phyloP scores from a whole-genome alignment of 2,113 vertebrate species.

The Cyprinus carpio region DNA sequence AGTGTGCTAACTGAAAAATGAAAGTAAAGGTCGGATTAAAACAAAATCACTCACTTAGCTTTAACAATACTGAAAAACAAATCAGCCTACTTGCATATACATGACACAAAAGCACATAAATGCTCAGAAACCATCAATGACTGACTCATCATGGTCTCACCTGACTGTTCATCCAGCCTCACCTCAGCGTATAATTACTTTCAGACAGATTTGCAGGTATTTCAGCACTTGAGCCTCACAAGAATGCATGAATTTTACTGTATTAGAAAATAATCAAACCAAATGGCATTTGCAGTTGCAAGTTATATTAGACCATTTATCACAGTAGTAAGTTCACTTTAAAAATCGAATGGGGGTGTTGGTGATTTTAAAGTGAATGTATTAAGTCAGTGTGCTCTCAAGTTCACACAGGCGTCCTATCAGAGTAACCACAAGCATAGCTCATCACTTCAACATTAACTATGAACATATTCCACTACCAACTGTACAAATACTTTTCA shows the following conservation, averaged over 20 bases:
- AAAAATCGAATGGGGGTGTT: background rate
- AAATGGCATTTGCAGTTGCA: background rate
- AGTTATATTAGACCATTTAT: background rate
- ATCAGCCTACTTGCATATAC: conserved; percentile 1
- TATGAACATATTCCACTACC: background rate
- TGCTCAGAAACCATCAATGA: conserved; percentile 11
- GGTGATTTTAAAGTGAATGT: background rate
- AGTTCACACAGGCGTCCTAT: no score
- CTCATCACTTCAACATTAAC: no score
- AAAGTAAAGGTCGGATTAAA: conserved; percentile 13
- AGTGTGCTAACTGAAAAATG: background rate
- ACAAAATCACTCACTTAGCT: conserved; percentile 13
- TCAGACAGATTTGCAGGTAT: background rate
- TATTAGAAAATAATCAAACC: background rate
- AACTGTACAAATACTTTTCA: background rate
- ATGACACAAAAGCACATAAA: conserved; percentile 31
- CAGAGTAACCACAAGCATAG: no score
- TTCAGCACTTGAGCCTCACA: background rate
- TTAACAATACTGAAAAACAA: conserved; percentile 10
- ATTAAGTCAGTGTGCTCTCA: no score
- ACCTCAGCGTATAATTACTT: background rate
- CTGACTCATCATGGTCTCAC: background rate
- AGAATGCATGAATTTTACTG: background rate
- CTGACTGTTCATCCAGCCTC: background rate
- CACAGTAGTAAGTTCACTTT: background rate